Base-by-base conservation (phyloP, 2,888 invertebrate species). In the Xanthorhoe designata region DNA sequence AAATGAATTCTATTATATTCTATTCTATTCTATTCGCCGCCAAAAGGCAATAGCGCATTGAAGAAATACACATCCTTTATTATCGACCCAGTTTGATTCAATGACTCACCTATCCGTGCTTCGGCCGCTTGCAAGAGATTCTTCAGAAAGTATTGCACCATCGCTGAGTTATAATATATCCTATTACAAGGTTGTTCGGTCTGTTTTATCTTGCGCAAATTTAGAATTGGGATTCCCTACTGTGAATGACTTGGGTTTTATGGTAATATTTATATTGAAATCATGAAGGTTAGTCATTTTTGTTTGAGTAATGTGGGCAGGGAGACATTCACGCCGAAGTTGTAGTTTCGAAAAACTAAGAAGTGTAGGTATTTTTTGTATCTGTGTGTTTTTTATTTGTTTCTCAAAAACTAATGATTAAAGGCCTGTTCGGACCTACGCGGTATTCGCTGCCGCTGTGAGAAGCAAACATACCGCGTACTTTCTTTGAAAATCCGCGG, bases 91-190 rank as follows among this genome's bases (percentile, higher is more conserved):
- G 49, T 65, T 67, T 66, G 50, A 67, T 57, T 64, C 66, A 54
- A 59, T 72, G 72, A 72, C 62, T 68, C 72, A 72, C 7, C 29
- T 17, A 63, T 72, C 72, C 72, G 72, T 72, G 66, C 68, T 61
- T 66, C 35, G 63, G 62, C 55, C 57, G 69, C 55, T 47, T 60
- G 54, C 69, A 61, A 59, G 60, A 64, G 13, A 10, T 9, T 60
- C 45, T 58, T 61, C 58, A 54, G 15, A 53, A 63, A 47, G 45
- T 59, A 29, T 47, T n/a, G 29, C 45, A 13, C 9, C 45, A 47
- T 53, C 42, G n/a, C 50, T 42, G 17, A 9, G 19, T 3, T 24
- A 61, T 47, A 59, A 61, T 64, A 57, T 29, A 58, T 59, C 58
- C 18, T 64, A 59, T 54, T 59, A 13, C 54, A 64, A 59, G 64